A percentile compares a stretch with the other conserved stretches of the same genome.
Conservation (phyloP, 2,888 invertebrate species). For the Serrognathus titanus region DNA sequence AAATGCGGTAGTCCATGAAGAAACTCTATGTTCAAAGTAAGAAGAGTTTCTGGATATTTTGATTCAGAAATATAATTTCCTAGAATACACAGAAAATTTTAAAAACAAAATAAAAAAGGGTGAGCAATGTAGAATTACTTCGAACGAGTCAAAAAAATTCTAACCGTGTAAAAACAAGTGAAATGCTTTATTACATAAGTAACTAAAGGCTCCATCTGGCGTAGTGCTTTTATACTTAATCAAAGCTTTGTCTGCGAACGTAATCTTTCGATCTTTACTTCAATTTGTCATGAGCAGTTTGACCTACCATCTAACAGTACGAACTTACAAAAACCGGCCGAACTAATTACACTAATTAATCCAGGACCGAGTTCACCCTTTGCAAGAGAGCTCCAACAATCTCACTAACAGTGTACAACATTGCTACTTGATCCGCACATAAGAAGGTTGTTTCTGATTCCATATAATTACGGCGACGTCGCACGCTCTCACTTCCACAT, state of each 20-base stretch:
- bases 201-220: neutral
- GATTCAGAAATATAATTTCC: no score
- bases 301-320: neutral
- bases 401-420: conserved; percentile 44
- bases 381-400: conserved; percentile 39
- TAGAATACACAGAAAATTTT: no score
- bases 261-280: conserved; percentile 9
- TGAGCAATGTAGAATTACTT: no score
- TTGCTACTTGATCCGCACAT: conserved; percentile 47
- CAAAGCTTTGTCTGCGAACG: conserved; percentile 8
- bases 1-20: no score
- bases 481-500: conserved; percentile 31
- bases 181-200: neutral
- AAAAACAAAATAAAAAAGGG: no score
- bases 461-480: conserved; percentile 44
- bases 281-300: conserved; percentile 17
- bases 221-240: neutral
- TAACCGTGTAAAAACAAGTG: no score
- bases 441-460: conserved; percentile 49
- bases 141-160: no score
- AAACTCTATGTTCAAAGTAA: no score
- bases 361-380: conserved; percentile 39
- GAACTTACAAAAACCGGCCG: conserved; percentile 29
- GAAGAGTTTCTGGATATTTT: no score
- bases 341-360: conserved; percentile 46